Evolutionary conservation across 2,888 invertebrate genomes (phyloP).

Genomic region (Troides aeacus): DNA sequence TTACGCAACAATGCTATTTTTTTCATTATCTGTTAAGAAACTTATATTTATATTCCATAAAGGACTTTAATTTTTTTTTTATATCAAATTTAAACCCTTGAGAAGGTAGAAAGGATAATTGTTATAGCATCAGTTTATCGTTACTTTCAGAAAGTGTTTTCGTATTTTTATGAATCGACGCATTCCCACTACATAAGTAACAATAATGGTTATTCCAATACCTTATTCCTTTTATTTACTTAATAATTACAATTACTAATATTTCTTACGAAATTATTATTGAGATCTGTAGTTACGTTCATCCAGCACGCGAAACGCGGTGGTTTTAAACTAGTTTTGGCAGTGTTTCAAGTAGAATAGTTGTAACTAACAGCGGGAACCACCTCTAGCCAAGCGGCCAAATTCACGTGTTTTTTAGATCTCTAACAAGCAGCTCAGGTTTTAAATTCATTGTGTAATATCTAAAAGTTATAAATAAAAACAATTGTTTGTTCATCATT

Average conservation of each 20-base stretch:
- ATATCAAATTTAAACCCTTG: too few species aligned
- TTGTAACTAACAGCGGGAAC: neutral
- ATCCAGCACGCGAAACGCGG: neutral
- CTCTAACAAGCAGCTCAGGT: neutral
- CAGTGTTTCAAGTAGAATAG: slow-evolving; percentile 1
- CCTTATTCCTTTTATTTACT: neutral
- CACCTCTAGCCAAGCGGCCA: neutral
- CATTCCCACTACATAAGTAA: neutral
- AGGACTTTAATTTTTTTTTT: too few species aligned
- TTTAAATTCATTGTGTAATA: neutral
- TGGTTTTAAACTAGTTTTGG: neutral
- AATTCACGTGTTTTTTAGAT: neutral
- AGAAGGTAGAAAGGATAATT: too few species aligned
- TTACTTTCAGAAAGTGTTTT: too few species aligned
- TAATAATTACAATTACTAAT: neutral
- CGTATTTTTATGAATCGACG: too few species aligned
- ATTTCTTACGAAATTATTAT: neutral
- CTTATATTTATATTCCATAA: too few species aligned
- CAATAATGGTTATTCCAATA: neutral
- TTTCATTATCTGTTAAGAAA: too few species aligned
- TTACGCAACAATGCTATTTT: too few species aligned
- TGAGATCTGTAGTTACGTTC: neutral
- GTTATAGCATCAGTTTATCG: too few species aligned
- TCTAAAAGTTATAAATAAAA: neutral
- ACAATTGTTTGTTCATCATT: neutral